Conservation (phyloP, 2,888 invertebrate genomes). For the Athalia circularis region DNA sequence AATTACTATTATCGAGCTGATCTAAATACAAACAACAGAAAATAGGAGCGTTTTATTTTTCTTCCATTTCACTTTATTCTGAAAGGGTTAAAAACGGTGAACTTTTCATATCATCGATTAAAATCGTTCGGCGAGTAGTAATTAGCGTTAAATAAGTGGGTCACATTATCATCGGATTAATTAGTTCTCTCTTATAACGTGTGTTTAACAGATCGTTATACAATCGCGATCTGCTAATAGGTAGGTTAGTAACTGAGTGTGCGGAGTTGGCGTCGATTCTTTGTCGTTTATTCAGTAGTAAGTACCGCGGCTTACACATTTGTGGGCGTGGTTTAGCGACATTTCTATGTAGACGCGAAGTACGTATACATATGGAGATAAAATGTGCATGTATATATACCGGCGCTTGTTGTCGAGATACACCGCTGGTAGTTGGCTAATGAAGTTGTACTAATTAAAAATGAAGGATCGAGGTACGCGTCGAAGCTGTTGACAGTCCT, state of each 20-base stretch:
- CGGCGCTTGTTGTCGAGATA: conserved; percentile 53
- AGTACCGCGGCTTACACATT: neutral
- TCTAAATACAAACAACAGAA: too few relatives aligned
- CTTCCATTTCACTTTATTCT: too few relatives aligned
- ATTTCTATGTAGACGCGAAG: neutral
- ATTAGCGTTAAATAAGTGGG: conserved; percentile 49
- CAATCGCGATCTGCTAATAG: conserved; percentile 53
- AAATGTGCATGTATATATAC: conserved; percentile 12
- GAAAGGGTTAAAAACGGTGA: too few relatives aligned
- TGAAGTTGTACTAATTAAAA: conserved; percentile 66
- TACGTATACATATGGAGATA: neutral
- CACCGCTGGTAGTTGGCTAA: conserved; percentile 53
- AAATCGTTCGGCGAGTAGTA: neutral
- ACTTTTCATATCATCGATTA: too few relatives aligned
- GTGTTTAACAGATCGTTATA: conserved; percentile 48
- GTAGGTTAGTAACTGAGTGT: neutral
- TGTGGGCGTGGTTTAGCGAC: conserved; percentile 29
- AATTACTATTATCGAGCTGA: too few relatives aligned
- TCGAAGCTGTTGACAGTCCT: conserved; percentile 35
- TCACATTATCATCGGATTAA: conserved; percentile 63
- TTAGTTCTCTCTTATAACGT: conserved; percentile 56
- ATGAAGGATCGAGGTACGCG: conserved; percentile 48
- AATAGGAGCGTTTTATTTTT: too few relatives aligned
- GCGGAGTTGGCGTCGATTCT: conserved; percentile 27
- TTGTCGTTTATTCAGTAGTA: conserved; percentile 2